Evolutionary conservation across 2,888 invertebrate genomes (phyloP), one percentile per base, ranked within the genome.

Genomic region (Timema podura): DNA sequence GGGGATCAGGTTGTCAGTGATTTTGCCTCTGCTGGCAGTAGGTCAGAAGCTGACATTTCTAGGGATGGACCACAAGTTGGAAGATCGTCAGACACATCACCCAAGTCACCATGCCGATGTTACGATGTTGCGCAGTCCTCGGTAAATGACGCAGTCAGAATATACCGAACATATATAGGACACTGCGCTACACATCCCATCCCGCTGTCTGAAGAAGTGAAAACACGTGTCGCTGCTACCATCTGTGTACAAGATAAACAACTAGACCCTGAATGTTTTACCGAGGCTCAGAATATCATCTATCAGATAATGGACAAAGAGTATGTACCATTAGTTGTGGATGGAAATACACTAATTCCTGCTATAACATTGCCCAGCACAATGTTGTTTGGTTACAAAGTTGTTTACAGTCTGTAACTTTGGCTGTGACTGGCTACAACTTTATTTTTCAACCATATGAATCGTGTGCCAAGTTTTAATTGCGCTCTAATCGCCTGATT

Each of bases 141-240:
- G 11, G 66, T 73, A 48, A 85, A 89, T 71, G 85, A 86, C 79
- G 92, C 92, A 70, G 84, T 91, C 74, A 84, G 84, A 75, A 89
- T 94, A 78, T 92, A 91, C 79, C 90, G 90, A 77, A 90, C 89
- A 79, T 93, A 91, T 82, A 83, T 94, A 70, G 89, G 89, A 74
- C 85, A 88, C 75, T 91, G 91, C 82, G 84, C 87, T 64, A 82
- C 88, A 78, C 82, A 84, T 80, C 80, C 84, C 78, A 81, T 89
- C 76, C 85, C 85, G 74, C 83, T 89, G 77, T 81, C 86, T 15
- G 88, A 88, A 75, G 83, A 83, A 74, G 76, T 86, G 68, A 84
- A 87, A 76, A 84, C 85, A 76, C 83, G 85, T 72, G 83, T 89
- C 74, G 85, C 88, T 80, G 88, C 88, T 74, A 88, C 87, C 78